Percentiles rank a stretch among this genome's conserved stretches.
These are phyloP conservation scores for Drosophila macrospina DNA, from an alignment of 2,888 invertebrate genomes.

Conservation along the genomic window DNA sequence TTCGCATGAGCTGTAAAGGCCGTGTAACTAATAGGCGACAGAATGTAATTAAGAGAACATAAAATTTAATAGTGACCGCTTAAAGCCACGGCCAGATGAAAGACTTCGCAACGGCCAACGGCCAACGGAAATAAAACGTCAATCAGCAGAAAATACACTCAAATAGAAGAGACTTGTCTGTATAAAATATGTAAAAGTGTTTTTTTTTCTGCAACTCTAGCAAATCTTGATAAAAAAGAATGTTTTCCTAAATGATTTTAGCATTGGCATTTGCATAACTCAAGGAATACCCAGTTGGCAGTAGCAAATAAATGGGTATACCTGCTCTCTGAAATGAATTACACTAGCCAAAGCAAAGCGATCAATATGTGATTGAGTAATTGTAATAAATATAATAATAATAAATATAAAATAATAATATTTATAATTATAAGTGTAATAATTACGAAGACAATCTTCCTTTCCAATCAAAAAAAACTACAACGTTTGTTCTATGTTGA, in stretches of 20 bases:
- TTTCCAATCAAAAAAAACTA: not conserved
- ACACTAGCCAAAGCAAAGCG: slow-evolving; percentile 15
- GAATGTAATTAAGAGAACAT: slow-evolving; percentile 34
- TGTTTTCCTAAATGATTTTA: slow-evolving; percentile 8
- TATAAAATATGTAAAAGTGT: not conserved
- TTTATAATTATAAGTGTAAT: not conserved
- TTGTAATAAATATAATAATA: not conserved
- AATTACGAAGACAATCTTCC: too few species aligned
- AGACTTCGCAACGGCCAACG: slow-evolving; percentile 11
- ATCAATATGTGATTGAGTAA: not conserved
- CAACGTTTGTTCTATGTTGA: not conserved
- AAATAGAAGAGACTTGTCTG: not conserved
- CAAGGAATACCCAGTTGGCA: slow-evolving; percentile 2
- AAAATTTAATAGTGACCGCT: slow-evolving; percentile 44
- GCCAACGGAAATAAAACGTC: slow-evolving; percentile 16
- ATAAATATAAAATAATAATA: not conserved
- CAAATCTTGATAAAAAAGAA: slow-evolving; percentile 13
- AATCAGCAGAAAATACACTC: slow-evolving; percentile 4
- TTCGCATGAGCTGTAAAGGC: slow-evolving; percentile 6
- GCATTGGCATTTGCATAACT: slow-evolving; percentile 36
- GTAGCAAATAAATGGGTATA: not conserved
- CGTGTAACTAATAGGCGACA: slow-evolving; percentile 31
- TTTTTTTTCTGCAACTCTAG: slow-evolving; percentile 8
- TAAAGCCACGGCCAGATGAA: slow-evolving; percentile 14
- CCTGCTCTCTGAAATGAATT: slow-evolving; percentile 4